Evolutionary conservation across 2,888 invertebrate genomes (phyloP).

Genomic region (Drosophila paracracens): DNA sequence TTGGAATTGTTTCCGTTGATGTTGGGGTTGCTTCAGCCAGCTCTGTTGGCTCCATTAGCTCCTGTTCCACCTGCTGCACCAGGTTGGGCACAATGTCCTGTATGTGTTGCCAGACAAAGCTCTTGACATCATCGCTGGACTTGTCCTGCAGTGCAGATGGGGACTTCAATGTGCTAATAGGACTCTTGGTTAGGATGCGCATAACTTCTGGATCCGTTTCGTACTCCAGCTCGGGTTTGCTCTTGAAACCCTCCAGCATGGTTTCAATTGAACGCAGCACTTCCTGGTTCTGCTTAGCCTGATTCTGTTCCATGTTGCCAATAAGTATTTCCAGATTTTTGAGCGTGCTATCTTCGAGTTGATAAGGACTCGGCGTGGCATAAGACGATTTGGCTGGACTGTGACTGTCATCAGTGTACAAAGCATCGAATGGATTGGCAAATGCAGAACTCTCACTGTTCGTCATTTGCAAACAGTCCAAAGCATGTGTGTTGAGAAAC

Average conservation of each 20-base stretch:
- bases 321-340: slow-evolving; percentile 85
- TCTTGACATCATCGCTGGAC: slow-evolving; percentile 80
- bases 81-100: slow-evolving; percentile 85
- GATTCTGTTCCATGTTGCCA: slow-evolving; percentile 85
- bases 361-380: slow-evolving; percentile 67
- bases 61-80: slow-evolving; percentile 84
- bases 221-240: slow-evolving; percentile 71
- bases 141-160: slow-evolving; percentile 42
- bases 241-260: slow-evolving; percentile 80
- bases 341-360: slow-evolving; percentile 78
- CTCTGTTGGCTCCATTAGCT: slow-evolving; percentile 73
- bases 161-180: slow-evolving; percentile 74
- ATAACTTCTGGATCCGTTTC: slow-evolving; percentile 80
- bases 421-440: slow-evolving; percentile 62
- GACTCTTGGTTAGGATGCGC: slow-evolving; percentile 84
- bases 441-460: slow-evolving; percentile 46
- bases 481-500: slow-evolving; percentile 83
- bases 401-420: slow-evolving; percentile 57
- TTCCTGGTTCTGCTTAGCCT: slow-evolving; percentile 83
- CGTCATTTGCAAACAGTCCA: slow-evolving; percentile 78
- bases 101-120: slow-evolving; percentile 85
- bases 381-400: slow-evolving; percentile 71
- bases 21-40: slow-evolving; percentile 14
- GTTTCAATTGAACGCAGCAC: slow-evolving; percentile 82
- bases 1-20: neutral